phyloP scores from a whole-genome alignment of 1,140 invertebrate genomes.

The Drosophila kanapiae region DNA sequence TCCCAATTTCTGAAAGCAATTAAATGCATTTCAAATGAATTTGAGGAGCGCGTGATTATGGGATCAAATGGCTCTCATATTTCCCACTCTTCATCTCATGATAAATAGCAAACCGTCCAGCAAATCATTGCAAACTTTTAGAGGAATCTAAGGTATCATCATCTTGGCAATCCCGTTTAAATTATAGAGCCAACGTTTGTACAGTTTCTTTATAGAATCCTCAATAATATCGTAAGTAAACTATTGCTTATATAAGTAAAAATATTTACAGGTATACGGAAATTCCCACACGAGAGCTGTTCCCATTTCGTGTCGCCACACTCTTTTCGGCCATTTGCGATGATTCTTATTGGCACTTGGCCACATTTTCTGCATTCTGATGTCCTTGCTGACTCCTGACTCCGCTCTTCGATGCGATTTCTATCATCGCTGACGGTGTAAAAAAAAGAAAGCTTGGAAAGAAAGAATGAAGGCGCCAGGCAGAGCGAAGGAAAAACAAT shows the following conservation, averaged over 20 bases:
- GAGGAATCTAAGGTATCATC: too few relatives aligned
- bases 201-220: neutral
- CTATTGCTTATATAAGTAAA: neutral
- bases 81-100: too few relatives aligned
- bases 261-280: slow-evolving; percentile 3
- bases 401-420: slow-evolving; percentile 46
- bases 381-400: slow-evolving; percentile 40
- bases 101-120: too few relatives aligned
- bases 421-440: slow-evolving; percentile 49
- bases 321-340: slow-evolving; percentile 47
- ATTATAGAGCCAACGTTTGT: too few relatives aligned
- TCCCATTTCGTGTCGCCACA: slow-evolving; percentile 33
- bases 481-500: slow-evolving; percentile 53
- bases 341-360: slow-evolving; percentile 70
- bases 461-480: neutral
- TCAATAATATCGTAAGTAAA: too few relatives aligned
- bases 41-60: neutral
- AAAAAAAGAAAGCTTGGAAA: neutral
- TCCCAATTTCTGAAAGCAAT: slow-evolving; percentile 31
- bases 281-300: slow-evolving; percentile 18
- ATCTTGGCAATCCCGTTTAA: too few relatives aligned
- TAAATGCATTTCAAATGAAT: slow-evolving; percentile 29
- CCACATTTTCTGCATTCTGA: slow-evolving; percentile 71
- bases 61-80: neutral
- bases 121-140: too few relatives aligned